Conservation (phyloP, 2,888 invertebrate species). For the Cylloceria caligata region DNA sequence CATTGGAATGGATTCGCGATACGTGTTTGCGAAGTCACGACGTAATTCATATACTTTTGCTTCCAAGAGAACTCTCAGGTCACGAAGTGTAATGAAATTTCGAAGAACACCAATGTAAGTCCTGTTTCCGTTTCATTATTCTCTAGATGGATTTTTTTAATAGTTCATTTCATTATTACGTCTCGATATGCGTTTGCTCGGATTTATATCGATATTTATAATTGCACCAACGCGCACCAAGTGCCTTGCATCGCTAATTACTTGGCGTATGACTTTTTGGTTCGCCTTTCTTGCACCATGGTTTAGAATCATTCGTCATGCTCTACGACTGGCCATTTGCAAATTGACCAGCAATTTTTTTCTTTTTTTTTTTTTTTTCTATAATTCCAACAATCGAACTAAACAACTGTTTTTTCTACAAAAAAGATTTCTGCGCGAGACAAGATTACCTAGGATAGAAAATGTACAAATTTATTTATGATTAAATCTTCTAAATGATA, state of each 20-base stretch:
- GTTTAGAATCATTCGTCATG: neutral
- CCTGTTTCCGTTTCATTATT: slow-evolving; percentile 20
- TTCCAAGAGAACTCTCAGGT: slow-evolving; percentile 2
- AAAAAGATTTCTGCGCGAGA: slow-evolving; percentile 2
- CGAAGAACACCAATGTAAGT: slow-evolving; percentile 24
- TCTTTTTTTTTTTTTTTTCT: too few species aligned
- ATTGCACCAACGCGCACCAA: slow-evolving; percentile 4
- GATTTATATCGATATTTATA: slow-evolving; percentile 14
- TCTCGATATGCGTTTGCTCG: neutral
- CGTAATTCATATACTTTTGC: neutral
- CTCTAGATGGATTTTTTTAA: slow-evolving; percentile 3
- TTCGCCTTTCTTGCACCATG: slow-evolving; percentile 18
- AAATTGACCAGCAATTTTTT: neutral
- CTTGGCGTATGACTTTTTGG: neutral
- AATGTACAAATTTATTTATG: slow-evolving; percentile 62
- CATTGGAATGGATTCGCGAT: slow-evolving; percentile 3
- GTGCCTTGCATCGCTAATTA: slow-evolving; percentile 33
- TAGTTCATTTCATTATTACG: slow-evolving; percentile 5
- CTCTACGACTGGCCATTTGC: neutral
- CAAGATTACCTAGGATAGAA: slow-evolving; percentile 35
- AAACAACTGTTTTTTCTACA: neutral
- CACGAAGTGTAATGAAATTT: neutral
- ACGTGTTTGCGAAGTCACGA: neutral
- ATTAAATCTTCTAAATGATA: slow-evolving; percentile 35
- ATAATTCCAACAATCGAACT: neutral